phyloP scores from a whole-genome alignment of 2,888 invertebrate genomes.

The Galerucella pusilla region DNA sequence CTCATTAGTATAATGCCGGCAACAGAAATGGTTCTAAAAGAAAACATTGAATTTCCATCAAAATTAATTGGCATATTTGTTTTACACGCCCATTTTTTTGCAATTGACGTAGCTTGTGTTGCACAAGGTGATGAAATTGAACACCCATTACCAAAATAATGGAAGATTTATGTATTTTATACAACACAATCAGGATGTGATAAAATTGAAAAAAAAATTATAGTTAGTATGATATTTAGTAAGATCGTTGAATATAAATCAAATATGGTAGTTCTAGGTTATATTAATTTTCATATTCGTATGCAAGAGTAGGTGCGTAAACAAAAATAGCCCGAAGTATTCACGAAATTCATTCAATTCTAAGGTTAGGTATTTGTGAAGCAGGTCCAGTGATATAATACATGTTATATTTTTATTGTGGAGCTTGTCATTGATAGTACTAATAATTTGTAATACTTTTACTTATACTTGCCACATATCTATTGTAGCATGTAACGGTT shows the following conservation, averaged over 20 bases:
- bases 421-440: too few species aligned
- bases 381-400: too few species aligned
- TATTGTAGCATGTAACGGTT: too few species aligned
- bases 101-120: conserved; percentile 24
- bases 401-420: too few species aligned
- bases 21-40: conserved; percentile 15
- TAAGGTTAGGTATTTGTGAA: too few species aligned
- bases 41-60: conserved; percentile 43
- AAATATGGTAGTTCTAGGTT: not conserved
- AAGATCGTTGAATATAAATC: not conserved
- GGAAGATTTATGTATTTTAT: conserved; percentile 21
- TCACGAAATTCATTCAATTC: too few species aligned
- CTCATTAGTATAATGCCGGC: conserved; percentile 19
- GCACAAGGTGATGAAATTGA: conserved; percentile 16
- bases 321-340: not conserved
- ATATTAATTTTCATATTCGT: not conserved
- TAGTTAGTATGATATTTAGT: not conserved
- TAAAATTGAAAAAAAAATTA: not conserved
- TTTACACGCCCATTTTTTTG: conserved; percentile 31
- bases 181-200: not conserved
- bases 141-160: conserved; percentile 16
- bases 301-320: not conserved
- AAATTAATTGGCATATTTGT: conserved; percentile 43
- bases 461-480: too few species aligned
- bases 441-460: too few species aligned